Evolutionary conservation across 2,888 invertebrate genomes (phyloP).

Genomic region (Epicampocera succincta): DNA sequence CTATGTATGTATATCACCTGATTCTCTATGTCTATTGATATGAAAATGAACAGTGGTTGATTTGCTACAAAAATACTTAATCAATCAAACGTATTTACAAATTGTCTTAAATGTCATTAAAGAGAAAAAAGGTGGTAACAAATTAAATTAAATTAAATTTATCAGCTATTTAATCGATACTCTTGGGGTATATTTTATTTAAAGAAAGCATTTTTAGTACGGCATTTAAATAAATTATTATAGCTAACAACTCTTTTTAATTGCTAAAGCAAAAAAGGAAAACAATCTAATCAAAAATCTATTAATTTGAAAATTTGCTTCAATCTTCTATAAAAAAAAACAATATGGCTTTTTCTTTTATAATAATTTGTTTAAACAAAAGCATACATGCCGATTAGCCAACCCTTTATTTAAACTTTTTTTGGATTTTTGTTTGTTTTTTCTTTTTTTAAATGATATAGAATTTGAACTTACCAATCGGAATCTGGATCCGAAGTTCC

Average conservation of each 20-base stretch:
- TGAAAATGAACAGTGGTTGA: too few species aligned
- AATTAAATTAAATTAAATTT: conserved; percentile 32
- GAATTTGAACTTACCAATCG: conserved; percentile 78
- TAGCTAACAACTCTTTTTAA: not conserved
- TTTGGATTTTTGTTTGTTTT: conserved; percentile 43
- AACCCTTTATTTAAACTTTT: conserved; percentile 67
- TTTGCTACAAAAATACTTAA: too few species aligned
- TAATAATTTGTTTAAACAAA: conserved; percentile 51
- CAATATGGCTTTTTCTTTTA: conserved; percentile 34
- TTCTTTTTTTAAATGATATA: conserved; percentile 9
- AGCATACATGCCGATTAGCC: conserved; percentile 74
- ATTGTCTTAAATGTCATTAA: conserved; percentile 30
- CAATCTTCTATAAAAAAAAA: conserved; percentile 40
- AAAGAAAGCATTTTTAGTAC: not conserved
- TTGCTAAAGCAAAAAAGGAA: not conserved
- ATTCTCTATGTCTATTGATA: too few species aligned
- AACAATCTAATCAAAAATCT: conserved; percentile 12
- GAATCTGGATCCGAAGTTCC: conserved; percentile 80
- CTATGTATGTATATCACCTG: too few species aligned
- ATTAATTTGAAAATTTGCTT: conserved; percentile 38
- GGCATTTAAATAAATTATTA: not conserved
- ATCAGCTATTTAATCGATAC: conserved; percentile 5
- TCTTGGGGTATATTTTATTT: not conserved
- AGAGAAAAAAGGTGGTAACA: conserved; percentile 24
- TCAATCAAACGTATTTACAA: conserved; percentile 57